phyloP scores from a whole-genome alignment of 2,113 vertebrate species.

The Phylloscopus trochiloides region DNA sequence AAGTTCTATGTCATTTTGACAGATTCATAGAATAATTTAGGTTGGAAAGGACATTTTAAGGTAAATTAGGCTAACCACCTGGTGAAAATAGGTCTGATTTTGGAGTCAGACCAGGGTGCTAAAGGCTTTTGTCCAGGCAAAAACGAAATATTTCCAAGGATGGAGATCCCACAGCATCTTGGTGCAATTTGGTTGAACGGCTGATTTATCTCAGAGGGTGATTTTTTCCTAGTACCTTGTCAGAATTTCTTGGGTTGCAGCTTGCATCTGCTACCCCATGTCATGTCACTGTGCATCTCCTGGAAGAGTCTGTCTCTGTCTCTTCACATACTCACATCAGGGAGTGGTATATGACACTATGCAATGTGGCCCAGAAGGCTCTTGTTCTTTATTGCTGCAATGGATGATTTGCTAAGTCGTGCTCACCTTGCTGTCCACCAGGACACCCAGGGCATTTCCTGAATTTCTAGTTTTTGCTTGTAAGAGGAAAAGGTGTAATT shows the following conservation, averaged over 20 bases:
- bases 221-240: neutral
- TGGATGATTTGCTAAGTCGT: neutral
- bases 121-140: neutral
- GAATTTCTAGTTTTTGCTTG: neutral
- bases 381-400: rapidly evolving
- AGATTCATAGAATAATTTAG: neutral
- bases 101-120: neutral
- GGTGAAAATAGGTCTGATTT: neutral
- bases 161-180: neutral
- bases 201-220: neutral
- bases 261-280: neutral
- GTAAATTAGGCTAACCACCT: neutral
- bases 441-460: neutral
- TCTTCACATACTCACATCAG: neutral
- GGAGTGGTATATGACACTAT: neutral
- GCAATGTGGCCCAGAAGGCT: neutral
- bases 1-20: neutral
- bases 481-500: neutral
- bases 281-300: neutral
- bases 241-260: neutral
- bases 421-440: neutral
- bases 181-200: neutral
- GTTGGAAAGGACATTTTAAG: neutral
- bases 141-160: neutral
- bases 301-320: neutral